A percentile compares a stretch with the other conserved stretches of the same genome.
These are phyloP conservation scores for Drosophila siamana DNA, from an alignment of 2,888 invertebrate genomes.

Conservation along the genomic window DNA sequence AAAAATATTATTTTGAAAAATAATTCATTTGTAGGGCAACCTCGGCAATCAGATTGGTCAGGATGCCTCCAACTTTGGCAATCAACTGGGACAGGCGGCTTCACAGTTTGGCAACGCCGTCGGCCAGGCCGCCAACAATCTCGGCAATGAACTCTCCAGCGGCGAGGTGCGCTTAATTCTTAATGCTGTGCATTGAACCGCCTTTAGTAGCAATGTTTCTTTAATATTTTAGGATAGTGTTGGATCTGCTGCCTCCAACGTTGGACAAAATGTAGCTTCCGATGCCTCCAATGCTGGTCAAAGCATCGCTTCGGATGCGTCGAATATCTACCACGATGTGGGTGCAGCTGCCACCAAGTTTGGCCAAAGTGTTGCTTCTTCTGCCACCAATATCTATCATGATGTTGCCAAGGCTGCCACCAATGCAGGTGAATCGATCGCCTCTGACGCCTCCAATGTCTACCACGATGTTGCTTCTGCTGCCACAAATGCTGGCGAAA, in stretches of 20 bases:
- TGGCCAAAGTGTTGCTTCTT: not conserved
- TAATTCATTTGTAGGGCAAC: constrained; percentile 13
- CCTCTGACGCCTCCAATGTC: not conserved
- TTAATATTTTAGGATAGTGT: constrained; percentile 7
- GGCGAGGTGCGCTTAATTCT: not conserved
- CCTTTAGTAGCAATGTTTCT: not conserved
- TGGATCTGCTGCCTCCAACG: constrained; percentile 1
- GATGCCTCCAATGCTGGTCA: not conserved
- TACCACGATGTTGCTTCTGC: not conserved
- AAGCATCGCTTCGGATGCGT: not conserved
- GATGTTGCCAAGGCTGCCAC: constrained; percentile 19
- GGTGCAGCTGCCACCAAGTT: not conserved
- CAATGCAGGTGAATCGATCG: too few relatives aligned
- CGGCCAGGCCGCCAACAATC: constrained; percentile 29
- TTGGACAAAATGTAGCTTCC: not conserved
- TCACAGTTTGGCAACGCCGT: constrained; percentile 49
- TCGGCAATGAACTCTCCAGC: constrained; percentile 11
- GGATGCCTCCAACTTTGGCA: constrained; percentile 53
- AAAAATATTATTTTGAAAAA: not conserved
- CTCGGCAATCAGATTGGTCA: constrained; percentile 39
- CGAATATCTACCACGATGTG: not conserved
- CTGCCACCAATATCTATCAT: constrained; percentile 5
- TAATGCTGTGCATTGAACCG: not conserved
- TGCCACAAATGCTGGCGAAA: not conserved
- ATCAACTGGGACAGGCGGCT: constrained; percentile 54